Percentiles rank a stretch among this genome's conserved stretches.
Evolutionary conservation across 2,888 invertebrate species (phyloP).

Genomic region (Notodromas monacha): DNA sequence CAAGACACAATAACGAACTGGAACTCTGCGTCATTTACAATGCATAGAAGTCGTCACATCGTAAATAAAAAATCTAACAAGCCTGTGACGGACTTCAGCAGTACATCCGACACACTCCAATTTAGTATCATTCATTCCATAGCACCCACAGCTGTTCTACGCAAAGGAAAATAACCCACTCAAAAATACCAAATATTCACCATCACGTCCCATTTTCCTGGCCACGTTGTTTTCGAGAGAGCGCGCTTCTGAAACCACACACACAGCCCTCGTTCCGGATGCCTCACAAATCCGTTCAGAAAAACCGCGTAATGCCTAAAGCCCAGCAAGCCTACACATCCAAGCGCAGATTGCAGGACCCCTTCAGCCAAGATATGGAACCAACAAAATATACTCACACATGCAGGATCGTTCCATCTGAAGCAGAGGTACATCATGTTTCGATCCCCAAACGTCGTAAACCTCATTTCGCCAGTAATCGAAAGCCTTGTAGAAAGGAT

Average conservation of each 20-base stretch:
- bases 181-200: too few relatives aligned
- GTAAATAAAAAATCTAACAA: neutral
- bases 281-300: slow-evolving; percentile 63
- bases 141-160: neutral
- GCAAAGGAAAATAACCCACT: neutral
- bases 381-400: slow-evolving; percentile 21
- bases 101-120: too few relatives aligned
- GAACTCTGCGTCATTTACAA: slow-evolving; percentile 6
- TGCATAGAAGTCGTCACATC: neutral
- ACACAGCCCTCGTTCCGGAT: slow-evolving; percentile 49
- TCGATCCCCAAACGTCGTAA: slow-evolving; percentile 10
- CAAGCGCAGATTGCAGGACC: neutral
- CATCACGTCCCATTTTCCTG: slow-evolving; percentile 81
- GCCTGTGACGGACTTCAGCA: too few relatives aligned
- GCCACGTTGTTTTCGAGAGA: slow-evolving; percentile 73
- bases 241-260: slow-evolving; percentile 75
- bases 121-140: too few relatives aligned
- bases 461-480: slow-evolving; percentile 82
- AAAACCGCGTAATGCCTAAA: slow-evolving; percentile 76
- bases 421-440: too few relatives aligned
- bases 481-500: slow-evolving; percentile 41
- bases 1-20: too few relatives aligned
- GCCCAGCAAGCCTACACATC: slow-evolving; percentile 35
- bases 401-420: slow-evolving; percentile 72
- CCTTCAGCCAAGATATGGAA: neutral